Percentiles rank a stretch among this genome's conserved stretches.
These are phyloP conservation scores for Sesia bembeciformis DNA, from an alignment of 2,888 invertebrate genomes.

Conservation along the genomic window DNA sequence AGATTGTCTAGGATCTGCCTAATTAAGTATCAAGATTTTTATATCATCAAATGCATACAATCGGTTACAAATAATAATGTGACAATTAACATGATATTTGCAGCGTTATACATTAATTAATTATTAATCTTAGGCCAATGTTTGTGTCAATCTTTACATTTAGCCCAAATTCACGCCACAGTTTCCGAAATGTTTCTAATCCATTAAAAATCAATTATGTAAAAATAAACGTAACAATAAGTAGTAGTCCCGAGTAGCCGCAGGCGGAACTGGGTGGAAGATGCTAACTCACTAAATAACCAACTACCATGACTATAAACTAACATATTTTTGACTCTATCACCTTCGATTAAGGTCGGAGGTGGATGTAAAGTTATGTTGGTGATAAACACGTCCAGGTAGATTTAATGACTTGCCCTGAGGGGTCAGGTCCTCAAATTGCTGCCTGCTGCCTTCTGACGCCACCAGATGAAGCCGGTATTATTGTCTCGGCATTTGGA, in stretches of 20 bases:
- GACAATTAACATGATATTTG: too few relatives aligned
- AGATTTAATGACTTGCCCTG: constrained; percentile 4
- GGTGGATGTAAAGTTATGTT: neutral
- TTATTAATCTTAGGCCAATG: too few relatives aligned
- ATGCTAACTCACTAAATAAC: constrained; percentile 1
- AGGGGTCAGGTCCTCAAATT: neutral
- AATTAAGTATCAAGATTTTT: too few relatives aligned
- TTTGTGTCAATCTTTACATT: neutral
- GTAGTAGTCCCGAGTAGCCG: constrained; percentile 4
- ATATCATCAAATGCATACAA: too few relatives aligned
- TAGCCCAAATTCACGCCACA: neutral
- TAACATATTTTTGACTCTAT: neutral
- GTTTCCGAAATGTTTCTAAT: neutral
- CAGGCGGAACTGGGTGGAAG: constrained; percentile 5
- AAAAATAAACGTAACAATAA: constrained; percentile 15
- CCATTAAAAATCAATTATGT: constrained; percentile 30
- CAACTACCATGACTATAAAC: neutral
- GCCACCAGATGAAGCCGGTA: neutral
- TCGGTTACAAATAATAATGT: too few relatives aligned
- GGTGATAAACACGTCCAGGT: neutral
- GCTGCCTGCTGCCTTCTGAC: neutral
- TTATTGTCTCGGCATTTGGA: neutral
- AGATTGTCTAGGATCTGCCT: too few relatives aligned
- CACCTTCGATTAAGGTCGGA: neutral
- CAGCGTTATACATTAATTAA: too few relatives aligned